Conservation (phyloP, 2,888 invertebrate genomes). For the Choristoneura rosaceana region DNA sequence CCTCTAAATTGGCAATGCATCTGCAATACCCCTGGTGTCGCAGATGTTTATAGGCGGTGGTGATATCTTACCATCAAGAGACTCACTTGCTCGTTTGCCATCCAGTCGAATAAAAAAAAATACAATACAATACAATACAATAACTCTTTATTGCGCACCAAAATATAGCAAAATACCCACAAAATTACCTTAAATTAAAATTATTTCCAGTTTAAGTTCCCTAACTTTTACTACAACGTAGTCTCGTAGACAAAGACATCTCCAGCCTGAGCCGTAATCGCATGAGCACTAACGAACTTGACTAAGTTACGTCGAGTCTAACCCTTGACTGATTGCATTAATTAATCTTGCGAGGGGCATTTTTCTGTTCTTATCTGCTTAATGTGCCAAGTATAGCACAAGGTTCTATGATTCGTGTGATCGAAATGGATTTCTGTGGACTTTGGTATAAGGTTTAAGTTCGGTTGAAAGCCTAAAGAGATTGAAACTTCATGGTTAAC, state of each 20-base stretch:
- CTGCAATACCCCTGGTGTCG: no score
- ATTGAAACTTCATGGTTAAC: neutral
- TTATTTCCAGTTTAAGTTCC: no score
- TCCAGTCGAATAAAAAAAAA: no score
- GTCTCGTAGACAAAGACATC: constrained; percentile 16
- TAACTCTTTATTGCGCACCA: no score
- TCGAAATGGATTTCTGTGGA: neutral
- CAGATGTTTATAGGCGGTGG: no score
- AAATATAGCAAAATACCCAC: no score
- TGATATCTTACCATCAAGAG: no score
- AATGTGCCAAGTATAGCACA: neutral
- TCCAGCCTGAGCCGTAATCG: neutral
- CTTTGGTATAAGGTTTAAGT: neutral
- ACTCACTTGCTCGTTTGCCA: no score
- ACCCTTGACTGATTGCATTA: constrained; percentile 49
- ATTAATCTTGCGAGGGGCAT: constrained; percentile 46
- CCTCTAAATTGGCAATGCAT: no score
- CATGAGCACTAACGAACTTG: constrained; percentile 15
- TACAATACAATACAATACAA: no score
- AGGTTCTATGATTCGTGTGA: neutral
- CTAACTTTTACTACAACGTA: no score
- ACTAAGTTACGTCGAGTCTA: constrained; percentile 23
- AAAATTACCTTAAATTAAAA: no score
- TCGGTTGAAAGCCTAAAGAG: neutral
- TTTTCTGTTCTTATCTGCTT: constrained; percentile 43